Evolutionary conservation across 2,113 vertebrate species (phyloP), one percentile per base, ranked within the genome.

Genomic region (Pardalotus punctatus): DNA sequence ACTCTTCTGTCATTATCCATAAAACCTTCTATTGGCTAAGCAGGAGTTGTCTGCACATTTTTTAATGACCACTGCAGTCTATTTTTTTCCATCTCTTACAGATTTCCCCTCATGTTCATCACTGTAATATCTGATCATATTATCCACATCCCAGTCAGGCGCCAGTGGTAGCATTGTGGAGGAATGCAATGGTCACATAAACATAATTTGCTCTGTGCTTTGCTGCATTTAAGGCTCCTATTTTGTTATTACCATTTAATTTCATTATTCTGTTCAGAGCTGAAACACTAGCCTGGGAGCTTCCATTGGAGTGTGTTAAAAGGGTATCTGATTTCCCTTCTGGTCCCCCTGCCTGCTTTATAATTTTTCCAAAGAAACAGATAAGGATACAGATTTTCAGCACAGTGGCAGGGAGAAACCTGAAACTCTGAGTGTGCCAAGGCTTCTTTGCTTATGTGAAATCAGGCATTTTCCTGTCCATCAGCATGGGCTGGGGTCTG

Each of bases 391-490:
- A 56, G 31, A 36, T 74, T 78, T 93, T 62, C 62, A 84, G 77
- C 20, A 64, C 22, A 70, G 29, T 33, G 53, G 25, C 51, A 48
- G 47, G 36, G 45, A 78, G 20, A 71, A 92, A 47, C 19, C 29
- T 81, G 54, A 78, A 71, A 6, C 11, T 5, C 20, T 21, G 9
- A 13, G 51, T 3, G 33, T 48, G 28, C 31, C 6, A 29, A 56
- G 36, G 40, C 22, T 79, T 43, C 40, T 82, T 64, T 64, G 61
- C 73, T 36, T 2, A 18, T 60, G n/a, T 43, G 58, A 82, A 50
- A 28, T 20, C 8, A 40, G 84, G 29, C 51, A 19, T 3, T 5
- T 15, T 33, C 23, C 58, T 88, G 61, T 14, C 54, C 0, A 0
- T 24, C 0, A 2, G 57, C 24, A 12, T 0, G 12, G 62, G 40